These are phyloP conservation scores for Pica pica DNA, from an alignment of 2,113 vertebrate genomes.

Conservation along the genomic window DNA sequence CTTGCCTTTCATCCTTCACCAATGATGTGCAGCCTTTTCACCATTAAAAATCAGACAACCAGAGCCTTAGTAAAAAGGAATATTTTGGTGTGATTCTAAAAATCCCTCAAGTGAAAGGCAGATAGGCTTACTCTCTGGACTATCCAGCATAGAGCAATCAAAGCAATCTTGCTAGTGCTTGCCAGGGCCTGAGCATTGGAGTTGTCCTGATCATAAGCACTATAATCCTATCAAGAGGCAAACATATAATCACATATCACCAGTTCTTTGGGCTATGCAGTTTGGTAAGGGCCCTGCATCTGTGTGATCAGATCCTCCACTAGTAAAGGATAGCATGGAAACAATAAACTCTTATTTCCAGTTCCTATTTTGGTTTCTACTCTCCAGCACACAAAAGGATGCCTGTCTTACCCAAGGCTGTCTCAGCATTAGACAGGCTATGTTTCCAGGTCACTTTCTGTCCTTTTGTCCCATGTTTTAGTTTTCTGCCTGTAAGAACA, in stretches of 20 bases:
- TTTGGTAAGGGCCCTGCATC: neutral
- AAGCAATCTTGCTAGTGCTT: neutral
- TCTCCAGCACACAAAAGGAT: neutral
- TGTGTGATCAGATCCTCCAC: neutral
- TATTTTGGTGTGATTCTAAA: neutral
- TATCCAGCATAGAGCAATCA: neutral
- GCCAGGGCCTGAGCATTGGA: neutral
- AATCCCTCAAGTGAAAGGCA: neutral
- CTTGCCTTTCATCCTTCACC: neutral
- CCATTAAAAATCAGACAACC: neutral
- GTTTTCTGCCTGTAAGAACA: neutral
- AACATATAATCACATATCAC: fast-evolving
- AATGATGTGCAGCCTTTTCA: neutral
- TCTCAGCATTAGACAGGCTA: neutral
- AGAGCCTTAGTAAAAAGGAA: neutral
- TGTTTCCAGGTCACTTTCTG: neutral
- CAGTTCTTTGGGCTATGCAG: neutral
- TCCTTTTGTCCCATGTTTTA: neutral
- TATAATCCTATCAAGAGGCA: neutral
- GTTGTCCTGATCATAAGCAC: neutral
- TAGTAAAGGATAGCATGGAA: neutral
- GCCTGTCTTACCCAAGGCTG: neutral
- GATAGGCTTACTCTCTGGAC: neutral
- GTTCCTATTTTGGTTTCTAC: neutral
- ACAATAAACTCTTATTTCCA: neutral